Evolutionary conservation across 1,140 invertebrate genomes (phyloP), one percentile per base, ranked within the genome.

Genomic region (Heterodera schachtii): DNA sequence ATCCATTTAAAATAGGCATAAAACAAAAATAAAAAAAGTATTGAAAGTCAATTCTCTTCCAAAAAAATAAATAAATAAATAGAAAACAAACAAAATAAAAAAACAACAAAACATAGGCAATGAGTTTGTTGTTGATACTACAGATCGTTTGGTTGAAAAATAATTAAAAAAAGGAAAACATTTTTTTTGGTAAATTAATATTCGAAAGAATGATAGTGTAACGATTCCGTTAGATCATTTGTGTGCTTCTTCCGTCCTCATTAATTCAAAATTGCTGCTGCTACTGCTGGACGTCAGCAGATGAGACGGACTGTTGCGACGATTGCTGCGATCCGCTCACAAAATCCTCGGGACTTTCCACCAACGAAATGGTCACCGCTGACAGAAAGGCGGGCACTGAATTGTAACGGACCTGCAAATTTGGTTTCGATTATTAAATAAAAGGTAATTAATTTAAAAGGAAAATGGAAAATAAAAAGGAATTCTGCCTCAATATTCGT

Each of bases 311-410:
- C 66, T 11, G 47, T 64, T 80, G 44, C 46, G 79, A 82, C 74
- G 44, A 60, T 16, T 52, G 64, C 46, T 52, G 64, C 46, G 81
- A 82, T 49, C 44, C 46, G 64, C 43, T 44, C n/a, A 52, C 79
- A 31, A 66, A 78, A 57, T 44, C 64, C 21, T 70, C 52, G 6
- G 79, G 70, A 47, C 57, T 31, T 82, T 82, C 81, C 43, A 82
- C 47, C 52, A 82, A 73, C 52, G 78, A 47, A 47, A 82, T 71
- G 21, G 70, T 81, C 13, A 82, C 79, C 7, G 81, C 81, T n/a
- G 81, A 71, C 41, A 82, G 79, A 81, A 82, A 82, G 1, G 81
- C 81, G 13, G 81, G 81, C 52, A 82, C 73, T 6, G 81, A 82
- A 46, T 82, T 47, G 64, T 82, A 82, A 21, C 60, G 70, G 60